A percentile compares a stretch with the other conserved stretches of the same genome.
Evolutionary conservation across 1,140 invertebrate genomes (phyloP).

Genomic region (Metaphire vulgaris): DNA sequence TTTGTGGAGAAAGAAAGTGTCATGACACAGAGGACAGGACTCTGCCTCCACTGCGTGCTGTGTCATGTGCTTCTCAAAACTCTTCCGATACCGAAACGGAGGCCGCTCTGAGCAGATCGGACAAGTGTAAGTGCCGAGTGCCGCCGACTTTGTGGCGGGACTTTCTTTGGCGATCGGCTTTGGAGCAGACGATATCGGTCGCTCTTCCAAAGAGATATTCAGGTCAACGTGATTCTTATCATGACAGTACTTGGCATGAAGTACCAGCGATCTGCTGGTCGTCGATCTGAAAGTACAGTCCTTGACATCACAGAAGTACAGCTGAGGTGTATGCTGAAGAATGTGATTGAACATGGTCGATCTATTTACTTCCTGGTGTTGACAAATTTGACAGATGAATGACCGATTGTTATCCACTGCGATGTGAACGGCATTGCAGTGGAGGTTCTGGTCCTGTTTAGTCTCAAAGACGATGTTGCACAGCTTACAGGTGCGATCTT

Average conservation of each 20-base stretch:
- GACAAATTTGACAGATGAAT: not conserved
- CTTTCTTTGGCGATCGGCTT: not conserved
- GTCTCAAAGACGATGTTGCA: conserved; percentile 1
- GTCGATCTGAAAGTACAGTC: conserved; percentile 2
- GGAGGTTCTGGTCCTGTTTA: not conserved
- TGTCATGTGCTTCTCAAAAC: conserved; percentile 20
- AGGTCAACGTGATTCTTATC: not conserved
- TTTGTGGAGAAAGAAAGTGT: not conserved
- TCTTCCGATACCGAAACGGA: conserved; percentile 17
- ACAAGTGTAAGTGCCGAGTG: conserved; percentile 2
- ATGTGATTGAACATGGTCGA: not conserved
- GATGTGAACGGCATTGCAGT: not conserved
- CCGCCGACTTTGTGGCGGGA: not conserved
- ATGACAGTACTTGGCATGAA: conserved; percentile 14
- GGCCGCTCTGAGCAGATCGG: conserved; percentile 9
- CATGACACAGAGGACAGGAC: not conserved
- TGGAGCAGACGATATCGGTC: not conserved
- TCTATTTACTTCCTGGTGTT: not conserved
- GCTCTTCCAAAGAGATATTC: not conserved
- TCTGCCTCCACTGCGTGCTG: conserved; percentile 5
- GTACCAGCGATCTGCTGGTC: not conserved
- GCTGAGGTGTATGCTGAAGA: not conserved
- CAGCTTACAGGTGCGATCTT: not conserved
- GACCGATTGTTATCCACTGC: not conserved
- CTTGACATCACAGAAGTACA: not conserved